phyloP scores from a whole-genome alignment of 2,113 vertebrate species.

The Anser brachyrhynchus region DNA sequence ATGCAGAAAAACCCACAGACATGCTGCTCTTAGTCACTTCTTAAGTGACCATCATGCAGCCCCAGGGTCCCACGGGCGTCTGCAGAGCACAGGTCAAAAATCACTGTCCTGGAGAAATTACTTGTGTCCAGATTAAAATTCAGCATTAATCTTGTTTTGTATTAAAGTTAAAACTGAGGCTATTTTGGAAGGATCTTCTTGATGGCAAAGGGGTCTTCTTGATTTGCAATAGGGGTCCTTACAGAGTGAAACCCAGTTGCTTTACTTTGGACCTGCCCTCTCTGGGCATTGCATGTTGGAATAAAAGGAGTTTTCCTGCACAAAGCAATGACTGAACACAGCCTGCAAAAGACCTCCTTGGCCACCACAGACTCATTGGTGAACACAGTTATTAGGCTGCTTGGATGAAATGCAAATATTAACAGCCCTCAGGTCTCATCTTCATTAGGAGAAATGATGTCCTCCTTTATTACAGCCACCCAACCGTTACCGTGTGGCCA shows the following conservation, averaged over 20 bases:
- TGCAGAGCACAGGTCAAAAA: not conserved
- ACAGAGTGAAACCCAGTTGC: not conserved
- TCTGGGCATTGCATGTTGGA: rapidly evolving
- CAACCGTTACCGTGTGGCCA: too few species aligned
- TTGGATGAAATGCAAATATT: not conserved
- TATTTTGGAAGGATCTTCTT: not conserved
- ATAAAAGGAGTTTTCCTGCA: not conserved
- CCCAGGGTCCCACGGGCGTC: not conserved
- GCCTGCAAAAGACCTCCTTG: too few species aligned
- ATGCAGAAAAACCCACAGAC: not conserved
- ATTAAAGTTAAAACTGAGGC: not conserved
- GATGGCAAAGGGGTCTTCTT: not conserved
- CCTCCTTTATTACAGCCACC: not conserved
- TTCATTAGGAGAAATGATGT: not conserved
- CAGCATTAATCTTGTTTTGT: not conserved
- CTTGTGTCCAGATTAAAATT: not conserved
- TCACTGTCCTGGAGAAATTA: not conserved
- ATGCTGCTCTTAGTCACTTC: too few species aligned
- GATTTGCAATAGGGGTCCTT: not conserved
- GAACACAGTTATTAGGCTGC: not conserved
- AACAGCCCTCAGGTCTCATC: not conserved
- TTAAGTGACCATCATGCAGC: not conserved
- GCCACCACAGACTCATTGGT: not conserved
- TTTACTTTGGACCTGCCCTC: not conserved
- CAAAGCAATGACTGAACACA: not conserved